phyloP scores from a whole-genome alignment of 2,888 invertebrate genomes.

The Cyclophora albipunctata region DNA sequence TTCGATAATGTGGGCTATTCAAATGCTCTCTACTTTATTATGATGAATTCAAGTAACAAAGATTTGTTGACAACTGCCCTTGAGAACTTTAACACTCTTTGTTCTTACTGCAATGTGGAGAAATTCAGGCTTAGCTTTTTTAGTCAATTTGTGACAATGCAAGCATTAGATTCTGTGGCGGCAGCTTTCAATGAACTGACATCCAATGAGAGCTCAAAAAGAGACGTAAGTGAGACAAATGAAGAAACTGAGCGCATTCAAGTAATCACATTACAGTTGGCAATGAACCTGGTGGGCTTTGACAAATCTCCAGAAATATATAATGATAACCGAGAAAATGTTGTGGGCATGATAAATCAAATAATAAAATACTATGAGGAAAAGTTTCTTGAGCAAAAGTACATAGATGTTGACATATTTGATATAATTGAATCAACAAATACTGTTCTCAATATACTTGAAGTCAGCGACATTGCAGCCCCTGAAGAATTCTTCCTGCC shows the following conservation, averaged over 20 bases:
- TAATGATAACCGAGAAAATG: conserved; percentile 32
- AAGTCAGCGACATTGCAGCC: conserved; percentile 33
- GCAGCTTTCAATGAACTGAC: conserved; percentile 48
- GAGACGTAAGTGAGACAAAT: conserved; percentile 30
- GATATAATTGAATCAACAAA: conserved; percentile 52
- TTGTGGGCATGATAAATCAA: conserved; percentile 40
- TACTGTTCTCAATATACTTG: conserved; percentile 40
- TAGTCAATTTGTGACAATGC: conserved; percentile 44
- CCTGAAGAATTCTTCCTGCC: conserved; percentile 45
- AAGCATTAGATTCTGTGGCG: conserved; percentile 45
- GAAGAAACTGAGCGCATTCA: conserved; percentile 53
- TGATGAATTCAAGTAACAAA: conserved; percentile 82
- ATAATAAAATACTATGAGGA: conserved; percentile 52
- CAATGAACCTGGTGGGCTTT: conserved; percentile 49
- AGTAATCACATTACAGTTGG: conserved; percentile 52
- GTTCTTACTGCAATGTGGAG: conserved; percentile 56
- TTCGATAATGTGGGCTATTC: conserved; percentile 69
- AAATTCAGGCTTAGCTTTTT: conserved; percentile 42
- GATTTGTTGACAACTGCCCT: conserved; percentile 74
- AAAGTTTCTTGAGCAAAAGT: conserved; percentile 47
- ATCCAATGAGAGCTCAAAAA: conserved; percentile 28
- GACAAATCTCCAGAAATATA: conserved; percentile 48
- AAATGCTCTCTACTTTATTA: conserved; percentile 79
- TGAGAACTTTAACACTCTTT: conserved; percentile 76
- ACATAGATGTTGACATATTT: conserved; percentile 52